Conservation (phyloP, 2,797 vertebrate genomes). For the Neoniphon sammara region DNA sequence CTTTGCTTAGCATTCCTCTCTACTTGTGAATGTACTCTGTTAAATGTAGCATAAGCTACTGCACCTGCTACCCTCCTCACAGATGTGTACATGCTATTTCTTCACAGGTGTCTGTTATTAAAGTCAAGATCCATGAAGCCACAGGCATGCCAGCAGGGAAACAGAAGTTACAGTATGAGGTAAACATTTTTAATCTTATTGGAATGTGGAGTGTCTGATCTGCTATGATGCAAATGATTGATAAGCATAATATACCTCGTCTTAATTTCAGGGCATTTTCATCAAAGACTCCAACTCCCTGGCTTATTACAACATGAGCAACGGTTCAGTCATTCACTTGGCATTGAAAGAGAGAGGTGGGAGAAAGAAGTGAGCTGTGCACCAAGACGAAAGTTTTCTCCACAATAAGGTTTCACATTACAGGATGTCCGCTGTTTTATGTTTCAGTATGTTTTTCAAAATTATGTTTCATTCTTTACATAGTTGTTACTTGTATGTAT, state of each 20-base stretch:
- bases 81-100: constrained; percentile 41
- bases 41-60: not conserved
- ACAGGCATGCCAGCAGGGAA: constrained; percentile 99
- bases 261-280: constrained; percentile 92
- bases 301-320: constrained; percentile 98
- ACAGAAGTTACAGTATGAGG: constrained; percentile 98
- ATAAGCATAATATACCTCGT: constrained; percentile 2
- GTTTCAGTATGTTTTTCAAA: constrained; percentile 23
- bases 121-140: constrained; percentile 99
- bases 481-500: not conserved
- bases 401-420: constrained; percentile 10
- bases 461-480: constrained; percentile 18
- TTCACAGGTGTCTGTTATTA: constrained; percentile 96
- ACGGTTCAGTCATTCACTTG: constrained; percentile 94
- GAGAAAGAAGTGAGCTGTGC: constrained; percentile 90
- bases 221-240: not conserved
- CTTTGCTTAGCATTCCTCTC: not conserved
- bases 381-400: constrained; percentile 2
- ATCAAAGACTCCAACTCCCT: constrained; percentile 99
- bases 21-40: not conserved
- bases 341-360: constrained; percentile 99
- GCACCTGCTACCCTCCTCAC: not conserved
- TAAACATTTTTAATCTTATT: constrained; percentile 51
- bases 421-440: constrained; percentile 21
- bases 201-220: not conserved